Percentiles rank a stretch among this genome's conserved stretches.
phyloP scores from a whole-genome alignment of 2,113 vertebrate genomes.

The Jacana jacana region DNA sequence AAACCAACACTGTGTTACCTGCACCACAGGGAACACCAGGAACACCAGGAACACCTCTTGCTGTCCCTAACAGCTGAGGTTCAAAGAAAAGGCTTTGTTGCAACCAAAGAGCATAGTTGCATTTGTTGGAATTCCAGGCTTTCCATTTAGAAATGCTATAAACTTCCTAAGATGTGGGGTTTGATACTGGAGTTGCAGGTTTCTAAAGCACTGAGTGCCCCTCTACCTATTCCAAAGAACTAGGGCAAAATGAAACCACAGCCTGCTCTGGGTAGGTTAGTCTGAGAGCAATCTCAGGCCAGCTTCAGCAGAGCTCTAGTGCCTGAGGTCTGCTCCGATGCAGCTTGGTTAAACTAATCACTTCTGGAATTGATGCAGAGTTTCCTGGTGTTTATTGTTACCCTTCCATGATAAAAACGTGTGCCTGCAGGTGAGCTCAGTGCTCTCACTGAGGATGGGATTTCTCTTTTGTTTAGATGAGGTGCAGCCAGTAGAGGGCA shows the following conservation, averaged over 20 bases:
- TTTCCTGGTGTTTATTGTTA: neutral
- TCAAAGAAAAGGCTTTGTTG: neutral
- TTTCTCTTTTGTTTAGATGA: constrained; percentile 49
- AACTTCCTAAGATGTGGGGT: neutral
- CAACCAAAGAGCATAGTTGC: neutral
- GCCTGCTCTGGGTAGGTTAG: neutral
- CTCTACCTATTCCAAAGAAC: neutral
- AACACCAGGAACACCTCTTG: neutral
- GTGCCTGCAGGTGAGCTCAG: neutral
- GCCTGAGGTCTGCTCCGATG: neutral
- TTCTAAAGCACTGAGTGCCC: neutral
- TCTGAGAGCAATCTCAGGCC: neutral
- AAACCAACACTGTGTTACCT: neutral
- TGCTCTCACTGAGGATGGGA: neutral
- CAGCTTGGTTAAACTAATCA: neutral
- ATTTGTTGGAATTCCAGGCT: neutral
- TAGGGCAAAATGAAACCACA: neutral
- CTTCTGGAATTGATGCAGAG: neutral
- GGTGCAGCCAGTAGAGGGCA: neutral
- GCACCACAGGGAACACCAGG: neutral
- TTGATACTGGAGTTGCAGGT: too few species aligned
- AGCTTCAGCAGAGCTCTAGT: neutral
- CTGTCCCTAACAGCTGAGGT: neutral
- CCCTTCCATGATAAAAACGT: neutral
- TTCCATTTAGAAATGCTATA: neutral